Evolutionary conservation across 2,113 vertebrate genomes (phyloP).

Genomic region (Grus americana): DNA sequence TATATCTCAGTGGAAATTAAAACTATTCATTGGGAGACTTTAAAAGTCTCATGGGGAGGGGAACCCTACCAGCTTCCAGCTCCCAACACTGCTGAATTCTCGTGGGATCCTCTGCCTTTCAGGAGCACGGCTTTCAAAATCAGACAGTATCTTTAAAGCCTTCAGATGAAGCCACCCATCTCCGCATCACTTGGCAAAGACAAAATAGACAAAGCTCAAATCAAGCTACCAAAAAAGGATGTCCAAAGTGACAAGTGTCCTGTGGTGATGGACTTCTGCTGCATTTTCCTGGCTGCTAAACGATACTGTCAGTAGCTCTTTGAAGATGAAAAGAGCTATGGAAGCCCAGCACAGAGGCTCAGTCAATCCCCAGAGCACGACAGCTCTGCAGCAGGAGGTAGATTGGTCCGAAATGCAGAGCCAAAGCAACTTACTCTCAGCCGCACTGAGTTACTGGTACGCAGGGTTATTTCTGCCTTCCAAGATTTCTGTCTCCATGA

Average conservation of each 20-base stretch:
- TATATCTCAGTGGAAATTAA: slow-evolving; percentile 1
- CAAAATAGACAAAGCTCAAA: neutral
- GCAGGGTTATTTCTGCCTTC: neutral
- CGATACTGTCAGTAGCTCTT: neutral
- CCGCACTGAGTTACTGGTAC: neutral
- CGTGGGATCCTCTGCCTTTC: neutral
- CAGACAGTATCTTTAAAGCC: neutral
- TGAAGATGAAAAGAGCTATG: neutral
- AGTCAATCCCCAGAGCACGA: neutral
- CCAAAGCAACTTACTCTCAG: neutral
- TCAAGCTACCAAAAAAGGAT: neutral
- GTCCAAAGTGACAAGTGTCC: slow-evolving; percentile 7
- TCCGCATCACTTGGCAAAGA: neutral
- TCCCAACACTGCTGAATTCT: neutral
- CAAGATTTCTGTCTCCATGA: neutral
- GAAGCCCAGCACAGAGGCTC: neutral
- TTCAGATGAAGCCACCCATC: neutral
- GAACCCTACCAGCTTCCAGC: neutral
- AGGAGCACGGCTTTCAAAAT: neutral
- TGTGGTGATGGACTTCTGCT: neutral
- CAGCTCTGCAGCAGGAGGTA: slow-evolving; percentile 9
- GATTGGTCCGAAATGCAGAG: neutral
- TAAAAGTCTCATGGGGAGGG: neutral
- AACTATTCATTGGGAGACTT: neutral
- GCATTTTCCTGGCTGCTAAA: slow-evolving; percentile 9